Conservation (phyloP, 30 jellyfish, hydroid and myxozoan genomes). For the Mastigias papua region DNA sequence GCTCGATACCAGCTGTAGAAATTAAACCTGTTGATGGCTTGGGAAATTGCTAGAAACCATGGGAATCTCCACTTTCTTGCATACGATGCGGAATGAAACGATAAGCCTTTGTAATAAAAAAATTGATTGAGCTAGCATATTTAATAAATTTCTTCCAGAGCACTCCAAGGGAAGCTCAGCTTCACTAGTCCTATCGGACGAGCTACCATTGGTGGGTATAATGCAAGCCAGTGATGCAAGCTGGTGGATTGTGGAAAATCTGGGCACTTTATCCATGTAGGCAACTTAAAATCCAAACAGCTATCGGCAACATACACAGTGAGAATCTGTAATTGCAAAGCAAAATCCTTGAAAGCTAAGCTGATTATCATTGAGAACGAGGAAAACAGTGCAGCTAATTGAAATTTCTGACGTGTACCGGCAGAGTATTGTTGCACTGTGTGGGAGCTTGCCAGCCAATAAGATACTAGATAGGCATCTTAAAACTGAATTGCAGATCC, state of each 20-base stretch:
- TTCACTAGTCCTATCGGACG: too few species aligned
- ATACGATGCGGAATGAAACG: background rate
- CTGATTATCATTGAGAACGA: background rate
- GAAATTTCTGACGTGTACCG: background rate
- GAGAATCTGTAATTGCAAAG: slow-evolving; percentile 12
- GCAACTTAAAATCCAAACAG: background rate
- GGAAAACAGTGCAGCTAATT: background rate
- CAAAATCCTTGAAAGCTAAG: background rate
- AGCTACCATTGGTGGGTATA: too few species aligned
- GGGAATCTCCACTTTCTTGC: background rate
- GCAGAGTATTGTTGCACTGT: background rate
- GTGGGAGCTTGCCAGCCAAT: background rate
- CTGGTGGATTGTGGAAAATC: background rate
- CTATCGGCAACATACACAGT: slow-evolving; percentile 20
- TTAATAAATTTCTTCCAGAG: background rate
- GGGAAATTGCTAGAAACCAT: too few species aligned
- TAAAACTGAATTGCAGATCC: background rate
- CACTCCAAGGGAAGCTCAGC: background rate
- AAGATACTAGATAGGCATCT: background rate
- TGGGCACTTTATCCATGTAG: background rate
- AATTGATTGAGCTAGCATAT: background rate
- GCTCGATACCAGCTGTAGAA: too few species aligned
- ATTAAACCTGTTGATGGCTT: too few species aligned
- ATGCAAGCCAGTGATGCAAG: background rate
- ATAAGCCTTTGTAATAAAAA: background rate